Base-by-base conservation (phyloP, 2,888 invertebrate genomes). In the Allacma fusca region DNA sequence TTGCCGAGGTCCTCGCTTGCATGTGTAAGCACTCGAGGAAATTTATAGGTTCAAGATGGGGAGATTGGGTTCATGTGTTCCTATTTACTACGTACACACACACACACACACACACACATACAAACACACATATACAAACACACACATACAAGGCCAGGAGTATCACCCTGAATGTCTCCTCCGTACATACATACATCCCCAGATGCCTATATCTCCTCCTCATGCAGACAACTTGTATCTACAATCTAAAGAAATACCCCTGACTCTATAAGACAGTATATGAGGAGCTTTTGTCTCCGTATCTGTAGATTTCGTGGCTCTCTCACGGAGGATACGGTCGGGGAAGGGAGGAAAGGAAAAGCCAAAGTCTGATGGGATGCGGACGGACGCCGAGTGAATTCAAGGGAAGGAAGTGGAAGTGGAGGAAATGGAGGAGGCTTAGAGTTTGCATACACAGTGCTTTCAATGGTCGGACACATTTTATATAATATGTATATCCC, bases 281-380 rank as follows among this genome's bases (percentile, higher is more conserved):
- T n/a, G n/a, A n/a, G n/a, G 50, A 19, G 50, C n/a, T 50, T n/a
- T n/a, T 50, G 19, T 13, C 50, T n/a, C 2, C 2, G n/a, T 50
- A 13, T 16, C 9, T 50, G 19, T 1, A 5, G 5, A 19, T 13
- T 5, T 5, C 16, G 2, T 50, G n/a, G 19, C 2, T 50, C n/a
- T n/a, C n/a, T n/a, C 7, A n/a, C 1, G n/a, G 19, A 16, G 19
- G 50, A 50, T 16, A 50, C n/a, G 19, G 50, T 2, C 9, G 16
- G 16, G 19, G n/a, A 50, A 34, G 50, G 16, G 50, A 50, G 50
- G 19, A 50, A 50, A 12, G 50, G 19, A 50, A 50, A 50, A 50
- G 50, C 50, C 50, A 50, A 50, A 50, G 50, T 50, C 50, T 50
- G 50, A 50, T 50, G 50, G 50, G 50, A 50, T 50, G 50, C 50